These are phyloP conservation scores for Thaumetopoea pityocampa DNA, from an alignment of 1,140 invertebrate genomes.

Conservation along the genomic window DNA sequence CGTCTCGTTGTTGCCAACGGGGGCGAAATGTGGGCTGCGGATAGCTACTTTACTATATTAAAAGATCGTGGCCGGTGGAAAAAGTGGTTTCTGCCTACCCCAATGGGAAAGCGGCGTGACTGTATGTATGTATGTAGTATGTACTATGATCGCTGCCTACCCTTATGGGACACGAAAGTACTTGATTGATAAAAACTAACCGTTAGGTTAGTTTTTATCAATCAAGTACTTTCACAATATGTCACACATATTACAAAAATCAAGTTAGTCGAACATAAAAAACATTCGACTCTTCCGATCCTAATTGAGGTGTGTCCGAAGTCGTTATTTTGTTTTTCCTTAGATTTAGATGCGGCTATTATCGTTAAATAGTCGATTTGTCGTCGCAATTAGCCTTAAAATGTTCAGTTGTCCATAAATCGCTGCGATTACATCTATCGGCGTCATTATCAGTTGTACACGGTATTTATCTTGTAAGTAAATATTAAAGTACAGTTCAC, in stretches of 20 bases:
- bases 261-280: constrained; percentile 65
- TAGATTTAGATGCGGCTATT: constrained; percentile 49
- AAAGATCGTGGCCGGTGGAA: too few species aligned
- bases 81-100: too few species aligned
- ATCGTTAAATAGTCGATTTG: constrained; percentile 53
- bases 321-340: constrained; percentile 42
- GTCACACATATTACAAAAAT: constrained; percentile 31
- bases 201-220: constrained; percentile 17
- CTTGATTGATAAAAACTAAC: too few species aligned
- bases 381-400: constrained; percentile 53
- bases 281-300: constrained; percentile 50
- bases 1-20: too few species aligned
- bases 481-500: constrained; percentile 3
- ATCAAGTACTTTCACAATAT: constrained; percentile 15
- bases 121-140: too few species aligned
- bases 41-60: too few species aligned
- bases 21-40: too few species aligned
- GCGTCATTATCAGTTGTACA: constrained; percentile 21
- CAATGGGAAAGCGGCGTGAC: too few species aligned
- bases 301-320: constrained; percentile 53
- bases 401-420: constrained; percentile 37
- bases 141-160: too few species aligned
- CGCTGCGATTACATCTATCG: constrained; percentile 34
- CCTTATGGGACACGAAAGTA: too few species aligned
- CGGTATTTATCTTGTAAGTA: constrained; percentile 11